phyloP scores from a whole-genome alignment of 2,797 vertebrate genomes.

The Bryconaethiops microstoma region DNA sequence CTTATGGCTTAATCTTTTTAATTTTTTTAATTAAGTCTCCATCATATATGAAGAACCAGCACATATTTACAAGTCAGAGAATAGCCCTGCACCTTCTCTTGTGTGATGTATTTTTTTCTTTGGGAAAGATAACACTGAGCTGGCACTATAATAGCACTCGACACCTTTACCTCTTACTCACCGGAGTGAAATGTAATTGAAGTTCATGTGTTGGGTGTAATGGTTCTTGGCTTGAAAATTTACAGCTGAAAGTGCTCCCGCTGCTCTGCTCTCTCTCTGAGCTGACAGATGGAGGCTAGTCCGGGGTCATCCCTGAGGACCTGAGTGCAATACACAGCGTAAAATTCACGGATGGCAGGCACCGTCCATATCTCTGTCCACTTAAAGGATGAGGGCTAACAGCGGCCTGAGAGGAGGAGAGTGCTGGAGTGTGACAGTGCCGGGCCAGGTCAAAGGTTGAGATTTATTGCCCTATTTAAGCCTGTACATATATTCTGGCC shows the following conservation, averaged over 20 bases:
- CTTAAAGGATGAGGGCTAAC: slow-evolving; percentile 14
- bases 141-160: slow-evolving; percentile 56
- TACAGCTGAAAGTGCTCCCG: slow-evolving; percentile 2
- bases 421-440: slow-evolving; percentile 11
- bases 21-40: neutral
- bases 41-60: neutral
- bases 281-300: slow-evolving; percentile 37
- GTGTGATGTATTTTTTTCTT: slow-evolving; percentile 36
- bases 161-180: slow-evolving; percentile 47
- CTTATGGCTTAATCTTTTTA: neutral
- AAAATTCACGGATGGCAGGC: slow-evolving; percentile 17
- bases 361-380: slow-evolving; percentile 7
- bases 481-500: slow-evolving; percentile 67
- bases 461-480: slow-evolving; percentile 71
- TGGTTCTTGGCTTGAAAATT: slow-evolving; percentile 5
- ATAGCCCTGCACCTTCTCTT: slow-evolving; percentile 2
- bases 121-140: slow-evolving; percentile 49
- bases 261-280: neutral
- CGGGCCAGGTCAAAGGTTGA: slow-evolving; percentile 53
- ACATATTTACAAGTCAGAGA: slow-evolving; percentile 12
- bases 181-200: slow-evolving; percentile 48
- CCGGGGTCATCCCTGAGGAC: slow-evolving; percentile 40
- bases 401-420: neutral
- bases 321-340: slow-evolving; percentile 16
- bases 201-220: slow-evolving; percentile 35